phyloP scores from a whole-genome alignment of 64 coral and sea anemone genomes.

The Dendrophyllia cribrosa region DNA sequence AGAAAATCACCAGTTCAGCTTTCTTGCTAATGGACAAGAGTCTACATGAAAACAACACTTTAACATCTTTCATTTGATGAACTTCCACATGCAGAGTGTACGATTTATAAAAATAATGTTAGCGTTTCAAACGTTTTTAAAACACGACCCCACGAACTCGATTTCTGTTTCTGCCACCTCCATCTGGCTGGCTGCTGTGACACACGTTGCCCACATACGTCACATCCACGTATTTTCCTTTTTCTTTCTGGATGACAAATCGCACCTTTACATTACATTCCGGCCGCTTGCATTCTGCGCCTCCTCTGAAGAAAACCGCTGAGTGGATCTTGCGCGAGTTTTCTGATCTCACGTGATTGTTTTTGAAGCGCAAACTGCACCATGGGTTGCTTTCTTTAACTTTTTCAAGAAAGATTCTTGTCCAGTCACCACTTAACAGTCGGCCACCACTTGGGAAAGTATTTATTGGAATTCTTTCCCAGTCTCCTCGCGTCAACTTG shows the following conservation, averaged over 20 bases:
- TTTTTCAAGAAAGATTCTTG: conserved; percentile 42
- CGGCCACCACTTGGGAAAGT: conserved; percentile 50
- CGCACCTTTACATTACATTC: conserved; percentile 50
- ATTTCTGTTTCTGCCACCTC: not conserved
- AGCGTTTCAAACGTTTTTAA: too few relatives aligned
- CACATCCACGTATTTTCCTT: conserved; percentile 42
- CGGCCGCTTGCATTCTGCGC: conserved; percentile 47
- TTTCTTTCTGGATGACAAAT: conserved; percentile 46
- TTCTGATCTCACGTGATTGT: conserved; percentile 59
- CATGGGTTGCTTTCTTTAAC: conserved; percentile 54
- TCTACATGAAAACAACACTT: not conserved
- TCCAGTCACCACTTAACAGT: conserved; percentile 50
- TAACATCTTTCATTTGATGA: not conserved
- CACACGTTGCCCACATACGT: conserved; percentile 25
- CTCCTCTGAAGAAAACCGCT: conserved; percentile 55
- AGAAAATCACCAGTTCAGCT: too few relatives aligned
- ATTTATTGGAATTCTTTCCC: conserved; percentile 45
- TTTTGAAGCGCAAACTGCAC: conserved; percentile 55
- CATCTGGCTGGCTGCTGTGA: conserved; percentile 16
- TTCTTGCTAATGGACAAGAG: too few relatives aligned
- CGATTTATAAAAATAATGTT: not conserved
- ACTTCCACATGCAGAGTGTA: too few relatives aligned
- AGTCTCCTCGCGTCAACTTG: conserved; percentile 20
- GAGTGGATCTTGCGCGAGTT: conserved; percentile 45
- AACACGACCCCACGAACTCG: not conserved